phyloP scores from a whole-genome alignment of 2,888 invertebrate genomes.

The Sicus ferrugineus region DNA sequence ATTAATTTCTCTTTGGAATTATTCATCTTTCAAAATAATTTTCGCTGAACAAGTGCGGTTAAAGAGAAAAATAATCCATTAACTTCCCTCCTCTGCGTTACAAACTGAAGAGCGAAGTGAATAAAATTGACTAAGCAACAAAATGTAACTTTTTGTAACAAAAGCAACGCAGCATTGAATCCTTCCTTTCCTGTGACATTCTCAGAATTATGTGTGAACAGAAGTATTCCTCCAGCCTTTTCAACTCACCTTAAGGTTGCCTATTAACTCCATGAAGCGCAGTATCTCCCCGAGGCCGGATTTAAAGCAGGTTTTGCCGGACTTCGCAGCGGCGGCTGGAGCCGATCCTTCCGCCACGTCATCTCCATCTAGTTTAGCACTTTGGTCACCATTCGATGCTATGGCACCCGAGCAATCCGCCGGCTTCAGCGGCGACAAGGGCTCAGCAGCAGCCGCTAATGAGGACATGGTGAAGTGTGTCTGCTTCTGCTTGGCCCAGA shows the following conservation, averaged over 20 bases:
- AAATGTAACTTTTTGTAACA: too few species aligned
- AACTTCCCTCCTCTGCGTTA: too few species aligned
- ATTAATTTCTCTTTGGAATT: too few species aligned
- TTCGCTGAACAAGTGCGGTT: too few species aligned
- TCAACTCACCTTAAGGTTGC: constrained; percentile 72
- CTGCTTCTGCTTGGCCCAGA: constrained; percentile 52
- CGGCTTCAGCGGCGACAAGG: constrained; percentile 45
- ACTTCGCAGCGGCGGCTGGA: constrained; percentile 25
- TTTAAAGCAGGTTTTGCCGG: constrained; percentile 58
- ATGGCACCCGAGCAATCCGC: constrained; percentile 35
- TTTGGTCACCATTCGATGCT: constrained; percentile 35
- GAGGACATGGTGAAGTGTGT: constrained; percentile 58
- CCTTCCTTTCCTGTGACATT: not conserved
- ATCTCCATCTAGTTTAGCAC: constrained; percentile 34
- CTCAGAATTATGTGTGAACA: not conserved
- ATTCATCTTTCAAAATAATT: not conserved
- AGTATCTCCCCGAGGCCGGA: constrained; percentile 59
- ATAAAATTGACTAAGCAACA: too few species aligned
- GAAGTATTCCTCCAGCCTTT: not conserved
- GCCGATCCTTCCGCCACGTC: constrained; percentile 33
- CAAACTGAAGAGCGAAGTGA: too few species aligned
- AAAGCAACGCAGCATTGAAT: not conserved
- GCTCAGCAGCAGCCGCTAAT: constrained; percentile 55
- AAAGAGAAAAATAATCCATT: too few species aligned
- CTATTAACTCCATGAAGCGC: constrained; percentile 76